Evolutionary conservation across 1,140 invertebrate species (phyloP), one percentile per base, ranked within the genome.

Genomic region (Adoxophyes honmai): DNA sequence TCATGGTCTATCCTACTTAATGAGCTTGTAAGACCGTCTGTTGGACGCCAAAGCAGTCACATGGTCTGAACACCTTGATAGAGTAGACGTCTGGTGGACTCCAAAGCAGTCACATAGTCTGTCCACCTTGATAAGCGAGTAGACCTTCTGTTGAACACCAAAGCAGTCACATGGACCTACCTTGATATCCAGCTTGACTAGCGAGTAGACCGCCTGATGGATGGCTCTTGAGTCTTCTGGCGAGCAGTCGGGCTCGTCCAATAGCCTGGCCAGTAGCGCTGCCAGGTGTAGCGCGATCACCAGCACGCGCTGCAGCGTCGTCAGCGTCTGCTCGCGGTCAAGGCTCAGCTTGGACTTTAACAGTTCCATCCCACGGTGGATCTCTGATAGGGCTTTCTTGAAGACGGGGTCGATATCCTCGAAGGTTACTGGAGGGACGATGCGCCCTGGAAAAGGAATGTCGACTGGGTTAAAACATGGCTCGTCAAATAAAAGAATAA

Each of bases 261-360:
- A 70, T 38, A 93, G 74, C n/a, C 91, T 92, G 16, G 95, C 93
- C 64, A 96, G 89, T 13, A 97, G 81, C 68, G 94, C 94, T 14
- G 94, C 93, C 52, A 96, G 86, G 72, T 98, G 95, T 58, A 98
- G 89, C 4, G 95, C 94, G 66, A 97, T 96, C n/a, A 97, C 92
- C 57, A 98, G 86, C 18, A 96, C 94, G 64, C 96, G 91, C 70
- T 96, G 95, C 37, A 98, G 91, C 59, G 95, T 94, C 21, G 92
- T 93, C 36, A 93, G 82, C 73, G 97, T 95, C 69, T 93, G 90
- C 55, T 95, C 93, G 36, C 91, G 88, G 63, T 90, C 90, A 59
- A 93, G 89, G 59, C 88, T 86, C 56, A 92, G 89, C 21, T 91
- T 89, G 0, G 89, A 83, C 48, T 90, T 85, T 13, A 91, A 55